Conservation (phyloP, 2,797 vertebrate genomes). For the Atherinosoma microstoma region DNA sequence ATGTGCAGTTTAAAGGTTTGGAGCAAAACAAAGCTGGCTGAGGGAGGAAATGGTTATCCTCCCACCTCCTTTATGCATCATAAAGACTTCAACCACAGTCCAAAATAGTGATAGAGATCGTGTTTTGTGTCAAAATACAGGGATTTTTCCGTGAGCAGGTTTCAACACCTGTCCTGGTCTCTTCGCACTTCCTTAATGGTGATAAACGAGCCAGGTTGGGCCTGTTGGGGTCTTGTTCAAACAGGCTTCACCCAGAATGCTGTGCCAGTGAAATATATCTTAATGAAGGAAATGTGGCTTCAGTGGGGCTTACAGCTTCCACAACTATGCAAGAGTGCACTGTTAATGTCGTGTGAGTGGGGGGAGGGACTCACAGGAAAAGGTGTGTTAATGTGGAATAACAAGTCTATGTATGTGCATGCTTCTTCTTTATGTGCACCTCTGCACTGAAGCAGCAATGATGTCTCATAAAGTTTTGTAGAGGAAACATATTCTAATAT, state of each 20-base stretch:
- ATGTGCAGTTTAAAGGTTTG: conserved; percentile 20
- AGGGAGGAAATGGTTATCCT: not conserved
- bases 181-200: conserved; percentile 54
- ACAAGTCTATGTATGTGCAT: not conserved
- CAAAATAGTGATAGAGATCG: conserved; percentile 28
- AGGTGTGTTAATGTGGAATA: not conserved
- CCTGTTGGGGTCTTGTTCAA: conserved; percentile 69
- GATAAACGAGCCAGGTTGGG: conserved; percentile 61
- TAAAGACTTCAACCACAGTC: conserved; percentile 28
- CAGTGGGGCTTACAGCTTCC: conserved; percentile 53
- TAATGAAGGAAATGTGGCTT: conserved; percentile 71
- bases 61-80: not conserved
- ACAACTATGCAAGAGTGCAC: conserved; percentile 41
- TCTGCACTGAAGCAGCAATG: not conserved
- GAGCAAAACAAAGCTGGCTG: not conserved
- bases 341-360: conserved; percentile 49
- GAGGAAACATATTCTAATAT: not conserved
- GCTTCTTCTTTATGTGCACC: not conserved
- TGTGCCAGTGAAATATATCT: conserved; percentile 61
- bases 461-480: not conserved
- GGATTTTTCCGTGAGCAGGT: conserved; percentile 42
- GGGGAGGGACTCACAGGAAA: not conserved
- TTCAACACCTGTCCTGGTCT: conserved; percentile 59
- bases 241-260: conserved; percentile 58
- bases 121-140: conserved; percentile 53